Evolutionary conservation across 2,888 invertebrate genomes (phyloP), one percentile per base, ranked within the genome.

Genomic region (Holacanthella duospinosa): DNA sequence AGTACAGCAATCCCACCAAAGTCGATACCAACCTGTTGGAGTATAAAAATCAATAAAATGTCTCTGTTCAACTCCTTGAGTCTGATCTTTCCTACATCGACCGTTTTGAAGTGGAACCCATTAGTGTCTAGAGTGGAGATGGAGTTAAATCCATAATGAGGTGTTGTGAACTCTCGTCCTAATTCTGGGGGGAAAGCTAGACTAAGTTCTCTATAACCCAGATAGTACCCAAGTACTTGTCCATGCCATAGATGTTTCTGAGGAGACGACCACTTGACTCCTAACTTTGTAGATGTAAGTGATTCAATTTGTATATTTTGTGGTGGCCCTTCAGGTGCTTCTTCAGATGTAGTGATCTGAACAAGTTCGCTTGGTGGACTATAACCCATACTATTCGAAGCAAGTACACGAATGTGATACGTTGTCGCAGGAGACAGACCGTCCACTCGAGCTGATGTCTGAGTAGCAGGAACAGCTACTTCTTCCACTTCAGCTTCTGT

Each of bases 331-430:
- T 90, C 90, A 61, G 94, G 94, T 21, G 91, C 90, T 84, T 88
- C 88, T 80, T 88, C 88, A 64, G 87, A 81, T n/a, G 89, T 89
- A 61, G 86, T 87, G n/a, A 88, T 86, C 81, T 88, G 88, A 56
- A 88, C 84, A 28, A 88, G 84, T 77, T 90, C 90, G 74, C 90
- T 89, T 56, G 89, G 89, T 74, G 89, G 88, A 73, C 93, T 91
- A 70, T 87, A 84, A 1, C 93, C 93, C 68, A 93, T 81, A 74
- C 89, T 84, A 78, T 93, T 93, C 77, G 91, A 90, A 9, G 93
- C 93, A 72, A 92, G 84, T 75, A 93, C 87, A 73, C 93, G 82
- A 74, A 93, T 83, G 76, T 92, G 89, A 79, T 93, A 94, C 21
- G 87, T 86, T 66, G 87, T 89, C 4, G 92, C 88, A 16, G 93